Conservation (phyloP, 2,797 vertebrate genomes). For the Hylomyscus alleni region DNA sequence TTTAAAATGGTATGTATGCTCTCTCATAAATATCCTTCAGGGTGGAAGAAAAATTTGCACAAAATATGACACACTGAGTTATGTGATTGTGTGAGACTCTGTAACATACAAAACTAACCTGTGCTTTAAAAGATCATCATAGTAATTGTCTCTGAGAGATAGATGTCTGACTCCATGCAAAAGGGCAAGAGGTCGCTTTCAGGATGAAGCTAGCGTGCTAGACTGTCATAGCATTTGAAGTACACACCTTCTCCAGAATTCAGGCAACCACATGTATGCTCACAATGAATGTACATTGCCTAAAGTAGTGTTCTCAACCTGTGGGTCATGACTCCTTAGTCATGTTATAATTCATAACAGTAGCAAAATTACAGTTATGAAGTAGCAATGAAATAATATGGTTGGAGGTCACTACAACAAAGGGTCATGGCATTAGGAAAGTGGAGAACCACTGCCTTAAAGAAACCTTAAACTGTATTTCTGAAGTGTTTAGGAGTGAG, state of each 20-base stretch:
- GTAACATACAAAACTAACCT: neutral
- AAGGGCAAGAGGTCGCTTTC: neutral
- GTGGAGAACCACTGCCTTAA: neutral
- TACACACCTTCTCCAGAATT: neutral
- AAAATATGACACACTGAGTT: neutral
- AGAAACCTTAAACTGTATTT: neutral
- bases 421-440: neutral
- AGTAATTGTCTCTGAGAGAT: neutral
- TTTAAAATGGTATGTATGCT: neutral
- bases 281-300: neutral
- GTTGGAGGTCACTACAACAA: neutral
- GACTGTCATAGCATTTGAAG: neutral
- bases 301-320: neutral
- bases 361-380: neutral
- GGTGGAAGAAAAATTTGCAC: neutral
- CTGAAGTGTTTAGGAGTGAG: neutral
- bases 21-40: conserved; percentile 14
- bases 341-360: neutral
- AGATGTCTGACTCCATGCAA: neutral
- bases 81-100: neutral
- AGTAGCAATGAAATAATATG: neutral
- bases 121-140: neutral
- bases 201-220: neutral
- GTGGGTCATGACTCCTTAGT: neutral
- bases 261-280: neutral